Conservation (phyloP, 2,797 vertebrate species). For the Mastacembelus armatus region DNA sequence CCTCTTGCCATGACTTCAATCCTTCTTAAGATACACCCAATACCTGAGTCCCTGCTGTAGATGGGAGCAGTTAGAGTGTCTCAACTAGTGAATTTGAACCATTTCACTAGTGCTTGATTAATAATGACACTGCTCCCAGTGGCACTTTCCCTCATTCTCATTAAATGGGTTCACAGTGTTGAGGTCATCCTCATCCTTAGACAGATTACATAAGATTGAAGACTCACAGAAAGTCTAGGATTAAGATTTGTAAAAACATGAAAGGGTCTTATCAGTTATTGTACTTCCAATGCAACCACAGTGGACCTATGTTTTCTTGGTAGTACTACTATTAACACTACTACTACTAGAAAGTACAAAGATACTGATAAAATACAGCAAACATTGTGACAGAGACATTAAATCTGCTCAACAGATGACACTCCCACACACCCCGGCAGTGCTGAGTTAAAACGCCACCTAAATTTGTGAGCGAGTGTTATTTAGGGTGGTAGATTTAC, state of each 20-base stretch:
- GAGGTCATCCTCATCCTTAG: not conserved
- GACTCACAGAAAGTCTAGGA: not conserved
- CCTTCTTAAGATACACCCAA: conserved; percentile 65
- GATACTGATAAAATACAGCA: too few species aligned
- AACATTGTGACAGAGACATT: conserved; percentile 1
- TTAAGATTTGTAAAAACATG: too few species aligned
- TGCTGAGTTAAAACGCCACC: not conserved
- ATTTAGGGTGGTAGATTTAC: conserved; percentile 69
- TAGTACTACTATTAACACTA: too few species aligned
- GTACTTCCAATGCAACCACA: not conserved
- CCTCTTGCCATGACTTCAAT: conserved; percentile 41
- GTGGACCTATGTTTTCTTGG: not conserved
- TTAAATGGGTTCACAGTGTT: conserved; percentile 21
- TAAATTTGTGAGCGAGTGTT: not conserved
- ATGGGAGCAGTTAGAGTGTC: conserved; percentile 32
- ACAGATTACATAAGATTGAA: not conserved
- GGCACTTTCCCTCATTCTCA: conserved; percentile 38
- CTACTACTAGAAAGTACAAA: too few species aligned
- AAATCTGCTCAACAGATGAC: not conserved
- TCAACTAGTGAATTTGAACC: conserved; percentile 42
- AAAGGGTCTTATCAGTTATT: too few species aligned
- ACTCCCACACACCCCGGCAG: not conserved
- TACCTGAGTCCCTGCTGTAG: conserved; percentile 53
- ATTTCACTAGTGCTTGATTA: conserved; percentile 36
- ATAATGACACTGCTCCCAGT: conserved; percentile 27